These are phyloP conservation scores for Clavelina lepadiformis DNA, from an alignment of 23 tunicate species.

Conservation along the genomic window DNA sequence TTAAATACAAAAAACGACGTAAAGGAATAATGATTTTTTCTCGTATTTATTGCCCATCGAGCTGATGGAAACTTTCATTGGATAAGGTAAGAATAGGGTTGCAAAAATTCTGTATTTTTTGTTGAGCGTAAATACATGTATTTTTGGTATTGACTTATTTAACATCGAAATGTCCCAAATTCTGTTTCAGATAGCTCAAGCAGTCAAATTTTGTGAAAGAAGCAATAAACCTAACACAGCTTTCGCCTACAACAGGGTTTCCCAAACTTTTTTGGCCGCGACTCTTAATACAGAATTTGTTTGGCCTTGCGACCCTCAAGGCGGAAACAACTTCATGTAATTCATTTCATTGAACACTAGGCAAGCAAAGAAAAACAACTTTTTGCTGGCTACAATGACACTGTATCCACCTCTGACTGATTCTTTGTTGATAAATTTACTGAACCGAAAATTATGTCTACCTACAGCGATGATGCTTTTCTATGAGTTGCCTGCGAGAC, in stretches of 20 bases:
- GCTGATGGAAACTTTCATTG: no score
- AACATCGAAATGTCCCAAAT: constrained; percentile 1
- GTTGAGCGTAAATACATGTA: no score
- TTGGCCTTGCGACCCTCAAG: constrained; percentile 6
- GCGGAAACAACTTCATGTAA: not conserved
- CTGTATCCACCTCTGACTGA: not conserved
- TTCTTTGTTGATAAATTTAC: not conserved
- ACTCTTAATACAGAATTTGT: not conserved
- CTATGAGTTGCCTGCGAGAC: no score
- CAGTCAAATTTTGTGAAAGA: constrained; percentile 3
- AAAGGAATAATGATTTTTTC: no score
- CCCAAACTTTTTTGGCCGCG: not conserved
- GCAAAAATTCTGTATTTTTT: no score
- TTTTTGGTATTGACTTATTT: no score
- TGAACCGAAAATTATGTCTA: constrained; percentile 1
- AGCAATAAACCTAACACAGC: not conserved
- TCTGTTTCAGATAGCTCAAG: constrained; percentile 2
- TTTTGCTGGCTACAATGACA: not conserved
- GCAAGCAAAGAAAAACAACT: constrained; percentile 3
- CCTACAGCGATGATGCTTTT: no score
- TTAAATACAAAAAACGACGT: no score
- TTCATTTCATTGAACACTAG: not conserved
- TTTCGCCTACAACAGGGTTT: constrained; percentile 1
- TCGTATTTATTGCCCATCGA: no score
- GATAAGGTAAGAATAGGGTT: no score